Conservation (phyloP, 2,888 invertebrate species). For the Leptopilina syphax region DNA sequence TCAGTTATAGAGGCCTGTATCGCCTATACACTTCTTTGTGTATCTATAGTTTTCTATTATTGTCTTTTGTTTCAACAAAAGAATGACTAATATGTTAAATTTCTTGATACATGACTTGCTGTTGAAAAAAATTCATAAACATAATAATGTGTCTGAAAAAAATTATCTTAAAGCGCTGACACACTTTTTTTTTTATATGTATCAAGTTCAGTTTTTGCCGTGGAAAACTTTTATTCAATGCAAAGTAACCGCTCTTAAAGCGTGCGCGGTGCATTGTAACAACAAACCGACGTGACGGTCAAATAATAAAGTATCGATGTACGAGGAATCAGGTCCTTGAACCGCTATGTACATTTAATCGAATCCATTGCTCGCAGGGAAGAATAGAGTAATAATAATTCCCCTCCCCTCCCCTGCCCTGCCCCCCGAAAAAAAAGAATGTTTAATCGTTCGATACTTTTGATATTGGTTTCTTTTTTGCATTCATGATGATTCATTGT, state of each 20-base stretch:
- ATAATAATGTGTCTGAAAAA: background rate
- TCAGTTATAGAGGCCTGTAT: no score
- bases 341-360: background rate
- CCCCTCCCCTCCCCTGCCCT: background rate
- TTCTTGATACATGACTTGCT: no score
- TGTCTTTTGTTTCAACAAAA: no score
- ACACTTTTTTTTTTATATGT: background rate
- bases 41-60: no score
- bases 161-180: background rate
- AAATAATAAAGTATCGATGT: conserved; percentile 30
- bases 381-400: background rate
- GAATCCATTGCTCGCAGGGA: background rate
- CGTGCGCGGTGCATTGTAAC: conserved; percentile 17
- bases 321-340: conserved; percentile 7
- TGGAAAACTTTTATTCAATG: background rate
- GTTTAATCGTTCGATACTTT: background rate
- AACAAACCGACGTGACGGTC: conserved; percentile 18
- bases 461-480: no score
- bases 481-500: no score
- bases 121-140: no score
- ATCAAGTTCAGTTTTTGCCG: background rate
- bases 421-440: background rate
- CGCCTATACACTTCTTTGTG: no score
- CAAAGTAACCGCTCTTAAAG: background rate
- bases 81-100: no score